phyloP scores from a whole-genome alignment of 2,888 invertebrate genomes.

The Agapetus fuscipes region DNA sequence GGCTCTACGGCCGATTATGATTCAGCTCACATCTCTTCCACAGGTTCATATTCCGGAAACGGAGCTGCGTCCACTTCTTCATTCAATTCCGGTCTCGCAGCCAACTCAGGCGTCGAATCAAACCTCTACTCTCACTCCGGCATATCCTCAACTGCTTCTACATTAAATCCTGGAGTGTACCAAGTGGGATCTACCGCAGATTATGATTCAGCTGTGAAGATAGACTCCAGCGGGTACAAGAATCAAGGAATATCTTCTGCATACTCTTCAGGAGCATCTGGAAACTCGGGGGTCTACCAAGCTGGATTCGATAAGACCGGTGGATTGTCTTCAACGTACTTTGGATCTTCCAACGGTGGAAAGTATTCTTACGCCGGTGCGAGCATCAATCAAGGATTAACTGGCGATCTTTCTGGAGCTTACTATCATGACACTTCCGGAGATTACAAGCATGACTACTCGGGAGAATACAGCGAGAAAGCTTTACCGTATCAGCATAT shows the following conservation, averaged over 20 bases:
- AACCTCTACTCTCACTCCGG: too few species aligned
- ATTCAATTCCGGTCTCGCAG: neutral
- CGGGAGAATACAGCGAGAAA: conserved; percentile 38
- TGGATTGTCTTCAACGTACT: neutral
- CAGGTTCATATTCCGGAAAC: neutral
- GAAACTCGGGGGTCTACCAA: neutral
- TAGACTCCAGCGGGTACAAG: neutral
- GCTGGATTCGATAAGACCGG: neutral
- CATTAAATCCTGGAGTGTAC: too few species aligned
- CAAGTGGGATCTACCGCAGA: too few species aligned
- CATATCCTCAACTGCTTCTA: neutral
- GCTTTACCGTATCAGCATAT: conserved; percentile 38
- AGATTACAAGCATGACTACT: conserved; percentile 33
- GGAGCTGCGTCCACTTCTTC: neutral
- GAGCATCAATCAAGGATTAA: conserved; percentile 1
- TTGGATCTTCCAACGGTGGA: neutral
- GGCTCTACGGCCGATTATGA: too few species aligned
- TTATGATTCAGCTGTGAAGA: conserved; percentile 3
- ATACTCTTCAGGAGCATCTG: conserved; percentile 1
- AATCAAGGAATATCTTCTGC: neutral
- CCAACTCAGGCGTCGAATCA: neutral
- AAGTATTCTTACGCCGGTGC: neutral
- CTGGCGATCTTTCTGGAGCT: conserved; percentile 31
- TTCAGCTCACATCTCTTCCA: too few species aligned
- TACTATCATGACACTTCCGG: conserved; percentile 42